phyloP scores from a whole-genome alignment of 1,140 invertebrate species.

The Leucophenga varia region DNA sequence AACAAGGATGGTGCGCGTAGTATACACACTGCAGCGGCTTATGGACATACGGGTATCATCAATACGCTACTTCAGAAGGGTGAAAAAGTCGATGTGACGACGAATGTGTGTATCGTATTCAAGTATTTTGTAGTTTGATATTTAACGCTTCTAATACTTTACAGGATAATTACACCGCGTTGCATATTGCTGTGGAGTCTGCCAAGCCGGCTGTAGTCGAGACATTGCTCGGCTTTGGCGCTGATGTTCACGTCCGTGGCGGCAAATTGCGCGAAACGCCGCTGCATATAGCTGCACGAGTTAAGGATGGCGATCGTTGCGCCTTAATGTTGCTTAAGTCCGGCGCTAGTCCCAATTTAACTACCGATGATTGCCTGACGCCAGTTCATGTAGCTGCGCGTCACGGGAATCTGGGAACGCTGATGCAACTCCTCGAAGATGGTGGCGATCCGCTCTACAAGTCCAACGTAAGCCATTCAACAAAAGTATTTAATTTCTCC shows the following conservation, averaged over 20 bases:
- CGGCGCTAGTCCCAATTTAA: conserved; percentile 92
- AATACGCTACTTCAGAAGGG: conserved; percentile 94
- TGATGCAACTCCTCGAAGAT: conserved; percentile 85
- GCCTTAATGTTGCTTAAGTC: conserved; percentile 97
- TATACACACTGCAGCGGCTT: conserved; percentile 88
- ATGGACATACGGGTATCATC: conserved; percentile 96
- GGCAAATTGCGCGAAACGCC: conserved; percentile 88
- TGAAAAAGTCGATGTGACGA: conserved; percentile 92
- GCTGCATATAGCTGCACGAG: conserved; percentile 91
- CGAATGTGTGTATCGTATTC: conserved; percentile 71
- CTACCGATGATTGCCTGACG: conserved; percentile 90
- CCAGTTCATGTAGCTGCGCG: conserved; percentile 90
- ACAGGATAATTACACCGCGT: conserved; percentile 97
- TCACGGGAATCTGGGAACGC: conserved; percentile 82
- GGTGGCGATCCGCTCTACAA: conserved; percentile 86
- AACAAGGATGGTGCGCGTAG: conserved; percentile 94
- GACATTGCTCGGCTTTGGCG: conserved; percentile 92
- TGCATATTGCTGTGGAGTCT: conserved; percentile 97
- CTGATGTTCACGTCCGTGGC: conserved; percentile 93
- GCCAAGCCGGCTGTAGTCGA: conserved; percentile 95
- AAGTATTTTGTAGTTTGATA: neutral
- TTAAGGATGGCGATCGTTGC: conserved; percentile 92
- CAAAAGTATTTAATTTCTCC: neutral
- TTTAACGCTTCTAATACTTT: conserved; percentile 10
- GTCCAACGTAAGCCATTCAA: conserved; percentile 71